A percentile compares a stretch with the other conserved stretches of the same genome.
Conservation (phyloP, 1,140 invertebrate genomes). For the Calephelis nemesis region DNA sequence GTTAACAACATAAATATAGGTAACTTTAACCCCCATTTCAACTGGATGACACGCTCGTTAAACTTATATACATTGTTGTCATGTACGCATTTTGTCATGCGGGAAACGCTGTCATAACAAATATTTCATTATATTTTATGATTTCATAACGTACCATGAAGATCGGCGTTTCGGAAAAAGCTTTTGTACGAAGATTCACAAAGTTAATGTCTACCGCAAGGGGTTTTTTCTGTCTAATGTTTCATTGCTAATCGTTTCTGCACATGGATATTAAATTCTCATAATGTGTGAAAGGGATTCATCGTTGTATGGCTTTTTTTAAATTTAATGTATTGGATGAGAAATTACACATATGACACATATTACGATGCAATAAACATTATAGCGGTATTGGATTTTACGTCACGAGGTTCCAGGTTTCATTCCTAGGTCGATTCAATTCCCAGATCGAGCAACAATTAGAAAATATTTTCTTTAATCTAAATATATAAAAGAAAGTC, state of each 20-base stretch:
- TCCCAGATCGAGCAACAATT: too few relatives aligned
- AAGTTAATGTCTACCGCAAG: constrained; percentile 34
- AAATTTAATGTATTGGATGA: too few relatives aligned
- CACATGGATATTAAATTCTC: constrained; percentile 18
- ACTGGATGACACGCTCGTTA: constrained; percentile 61
- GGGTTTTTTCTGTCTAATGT: constrained; percentile 42
- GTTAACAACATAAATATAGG: constrained; percentile 24
- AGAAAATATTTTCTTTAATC: too few relatives aligned
- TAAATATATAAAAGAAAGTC: too few relatives aligned
- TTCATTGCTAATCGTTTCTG: constrained; percentile 48
- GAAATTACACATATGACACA: too few relatives aligned
- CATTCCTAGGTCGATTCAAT: too few relatives aligned
- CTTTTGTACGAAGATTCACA: constrained; percentile 60
- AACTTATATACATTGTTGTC: constrained; percentile 68
- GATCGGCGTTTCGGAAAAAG: constrained; percentile 55
- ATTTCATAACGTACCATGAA: constrained; percentile 68
- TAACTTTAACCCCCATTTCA: constrained; percentile 56
- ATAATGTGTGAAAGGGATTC: background rate
- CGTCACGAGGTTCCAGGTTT: too few relatives aligned
- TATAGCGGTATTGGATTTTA: too few relatives aligned
- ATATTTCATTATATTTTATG: constrained; percentile 74
- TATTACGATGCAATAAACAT: too few relatives aligned
- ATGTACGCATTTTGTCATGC: constrained; percentile 69
- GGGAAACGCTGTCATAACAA: constrained; percentile 73
- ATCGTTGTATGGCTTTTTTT: constrained; percentile 26